A percentile compares a stretch with the other conserved stretches of the same genome.
phyloP scores from a whole-genome alignment of 2,888 invertebrate genomes.

The Epinotia bilunana region DNA sequence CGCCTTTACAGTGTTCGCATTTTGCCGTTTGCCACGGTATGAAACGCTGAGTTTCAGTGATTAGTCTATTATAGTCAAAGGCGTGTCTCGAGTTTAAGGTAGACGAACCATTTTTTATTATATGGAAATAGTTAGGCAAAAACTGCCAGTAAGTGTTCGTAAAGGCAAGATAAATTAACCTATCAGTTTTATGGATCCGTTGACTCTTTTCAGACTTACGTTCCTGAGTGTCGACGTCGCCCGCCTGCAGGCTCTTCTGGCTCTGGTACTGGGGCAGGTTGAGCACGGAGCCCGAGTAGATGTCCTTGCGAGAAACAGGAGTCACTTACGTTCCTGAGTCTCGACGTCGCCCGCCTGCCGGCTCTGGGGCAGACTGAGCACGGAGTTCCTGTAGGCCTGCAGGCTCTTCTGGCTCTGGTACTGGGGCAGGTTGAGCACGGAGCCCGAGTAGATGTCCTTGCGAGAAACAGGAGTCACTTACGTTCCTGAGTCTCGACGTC shows the following conservation, averaged over 20 bases:
- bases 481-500: slow-evolving; percentile 88
- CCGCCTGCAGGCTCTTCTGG: slow-evolving; percentile 93
- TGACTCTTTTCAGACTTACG: too few species aligned
- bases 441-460: slow-evolving; percentile 99
- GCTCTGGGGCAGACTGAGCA: slow-evolving; percentile 91
- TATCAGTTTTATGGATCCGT: too few species aligned
- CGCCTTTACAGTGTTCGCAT: too few species aligned
- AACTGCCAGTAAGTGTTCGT: too few species aligned
- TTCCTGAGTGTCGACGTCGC: slow-evolving; percentile 86
- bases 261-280: slow-evolving; percentile 97
- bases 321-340: slow-evolving; percentile 87
- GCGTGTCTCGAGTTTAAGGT: too few species aligned
- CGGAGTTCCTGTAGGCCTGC: slow-evolving; percentile 94
- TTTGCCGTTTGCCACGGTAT: too few species aligned
- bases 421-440: slow-evolving; percentile 95
- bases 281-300: slow-evolving; percentile 96
- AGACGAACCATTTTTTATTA: too few species aligned
- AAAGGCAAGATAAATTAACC: too few species aligned
- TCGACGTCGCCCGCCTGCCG: slow-evolving; percentile 87
- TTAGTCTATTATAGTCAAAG: too few species aligned
- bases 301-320: slow-evolving; percentile 97
- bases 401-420: slow-evolving; percentile 96
- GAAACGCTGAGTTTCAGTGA: too few species aligned
- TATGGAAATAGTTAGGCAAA: too few species aligned
- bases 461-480: slow-evolving; percentile 91